phyloP scores from a whole-genome alignment of 1,140 invertebrate species.

The Gonatopus flavifemur region DNA sequence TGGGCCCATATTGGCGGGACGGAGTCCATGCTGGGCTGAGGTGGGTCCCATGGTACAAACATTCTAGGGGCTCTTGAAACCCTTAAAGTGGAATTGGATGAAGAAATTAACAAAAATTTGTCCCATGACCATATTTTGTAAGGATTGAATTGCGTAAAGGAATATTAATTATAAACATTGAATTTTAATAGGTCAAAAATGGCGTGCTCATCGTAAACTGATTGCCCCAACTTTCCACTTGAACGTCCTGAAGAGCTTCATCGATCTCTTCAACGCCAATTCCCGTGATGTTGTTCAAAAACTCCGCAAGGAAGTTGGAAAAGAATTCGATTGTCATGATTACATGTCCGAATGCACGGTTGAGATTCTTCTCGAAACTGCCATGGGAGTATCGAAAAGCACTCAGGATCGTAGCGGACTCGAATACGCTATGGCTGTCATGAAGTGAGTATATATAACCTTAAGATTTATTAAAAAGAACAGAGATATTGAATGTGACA shows the following conservation, averaged over 20 bases:
- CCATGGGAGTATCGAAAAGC: conserved; percentile 77
- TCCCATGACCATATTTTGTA: no score
- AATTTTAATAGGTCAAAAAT: conserved; percentile 79
- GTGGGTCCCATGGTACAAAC: no score
- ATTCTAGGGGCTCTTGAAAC: no score
- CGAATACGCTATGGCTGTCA: conserved; percentile 82
- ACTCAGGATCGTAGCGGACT: conserved; percentile 75
- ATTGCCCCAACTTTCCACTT: conserved; percentile 83
- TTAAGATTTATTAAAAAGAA: neutral
- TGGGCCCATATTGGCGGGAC: no score
- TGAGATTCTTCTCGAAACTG: conserved; percentile 79
- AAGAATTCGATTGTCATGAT: conserved; percentile 75
- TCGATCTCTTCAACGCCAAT: conserved; percentile 79
- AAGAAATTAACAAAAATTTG: no score
- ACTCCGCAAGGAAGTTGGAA: conserved; percentile 66
- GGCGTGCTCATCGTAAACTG: conserved; percentile 77
- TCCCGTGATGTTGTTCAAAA: conserved; percentile 68
- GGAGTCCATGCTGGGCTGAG: no score
- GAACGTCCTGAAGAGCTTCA: conserved; percentile 80
- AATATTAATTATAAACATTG: no score
- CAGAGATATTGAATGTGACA: no score
- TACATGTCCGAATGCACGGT: conserved; percentile 85
- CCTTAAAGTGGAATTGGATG: no score
- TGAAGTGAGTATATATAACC: conserved; percentile 62
- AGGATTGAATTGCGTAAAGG: no score